Evolutionary conservation across 2,113 vertebrate genomes (phyloP), one percentile per base, ranked within the genome.

Genomic region (Sinocyclocheilus anshuiensis): DNA sequence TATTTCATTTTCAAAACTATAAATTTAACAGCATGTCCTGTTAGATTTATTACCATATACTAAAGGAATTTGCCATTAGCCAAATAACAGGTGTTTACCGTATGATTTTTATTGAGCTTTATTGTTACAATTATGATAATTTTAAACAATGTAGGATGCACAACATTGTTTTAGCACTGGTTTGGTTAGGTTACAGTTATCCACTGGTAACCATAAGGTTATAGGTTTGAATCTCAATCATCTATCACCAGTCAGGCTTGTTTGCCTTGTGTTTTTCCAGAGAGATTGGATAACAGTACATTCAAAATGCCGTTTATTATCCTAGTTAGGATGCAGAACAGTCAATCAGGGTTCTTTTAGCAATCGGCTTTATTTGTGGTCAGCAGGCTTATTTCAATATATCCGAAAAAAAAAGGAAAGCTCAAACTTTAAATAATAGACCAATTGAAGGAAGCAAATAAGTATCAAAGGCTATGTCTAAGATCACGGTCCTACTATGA

Each of bases 401-500:
- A 6, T 16, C 3, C 15, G 6, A 15, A 42, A 8, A 42, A 8
- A 24, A n/a, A 50, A 76, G 1, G 45, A n/a, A 76, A 76, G 6
- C 42, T 50, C 53, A 79, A 5, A 36, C 18, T 39, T 39, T 22
- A n/a, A 59, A 59, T 36, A 59, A 36, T 79, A 36, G 53, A 79
- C n/a, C 74, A 15, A 59, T n/a, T 79, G 50, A 36, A 59, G 4
- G 33, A 79, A 36, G 4, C 53, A 59, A 78, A 59, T 79, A 79
- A 79, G 77, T 59, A 39, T 36, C 53, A 79, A 36, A 59, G 77
- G 53, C 20, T 59, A 59, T 63, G 78, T 81, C 57, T 81, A 65
- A 45, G 36, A 45, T 45, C 18, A 24, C 24, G 2, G 13, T 39
- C 50, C 53, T 24, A 42, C 11, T 63, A 63, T 26, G 74, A 45